Conservation (phyloP, 2,797 vertebrate genomes). For the Cyprinodon diabolis region DNA sequence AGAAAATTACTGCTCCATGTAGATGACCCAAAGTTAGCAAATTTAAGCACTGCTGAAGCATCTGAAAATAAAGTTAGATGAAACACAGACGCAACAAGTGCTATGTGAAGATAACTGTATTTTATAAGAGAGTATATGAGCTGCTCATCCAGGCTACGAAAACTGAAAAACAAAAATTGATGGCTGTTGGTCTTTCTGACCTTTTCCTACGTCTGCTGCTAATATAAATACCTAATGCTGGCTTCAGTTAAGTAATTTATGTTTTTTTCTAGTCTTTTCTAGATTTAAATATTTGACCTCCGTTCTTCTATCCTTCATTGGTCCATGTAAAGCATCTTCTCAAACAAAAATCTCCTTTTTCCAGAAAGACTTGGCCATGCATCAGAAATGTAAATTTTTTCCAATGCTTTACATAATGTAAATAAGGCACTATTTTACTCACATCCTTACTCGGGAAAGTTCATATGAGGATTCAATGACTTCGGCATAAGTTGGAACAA, state of each 20-base stretch:
- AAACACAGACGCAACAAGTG: neutral
- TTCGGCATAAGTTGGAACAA: neutral
- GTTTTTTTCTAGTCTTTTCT: neutral
- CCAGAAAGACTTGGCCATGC: neutral
- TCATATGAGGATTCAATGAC: neutral
- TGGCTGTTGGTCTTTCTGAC: neutral
- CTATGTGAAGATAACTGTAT: neutral
- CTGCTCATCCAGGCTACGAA: neutral
- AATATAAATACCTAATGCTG: neutral
- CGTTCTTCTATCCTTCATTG: neutral
- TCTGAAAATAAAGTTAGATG: neutral
- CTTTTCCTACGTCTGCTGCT: neutral
- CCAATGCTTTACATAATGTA: too few species aligned
- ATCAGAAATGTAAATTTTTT: too few species aligned
- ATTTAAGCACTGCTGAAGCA: neutral
- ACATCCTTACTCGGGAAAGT: neutral
- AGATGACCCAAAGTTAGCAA: neutral
- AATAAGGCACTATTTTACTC: neutral
- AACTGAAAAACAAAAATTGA: neutral
- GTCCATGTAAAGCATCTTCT: neutral
- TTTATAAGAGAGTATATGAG: neutral
- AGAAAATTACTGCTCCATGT: neutral
- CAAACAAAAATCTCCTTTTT: neutral
- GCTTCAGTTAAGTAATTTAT: neutral
- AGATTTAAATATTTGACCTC: neutral